Evolutionary conservation across 2,113 vertebrate species (phyloP).

Genomic region (sheep (Ovis aries)): DNA sequence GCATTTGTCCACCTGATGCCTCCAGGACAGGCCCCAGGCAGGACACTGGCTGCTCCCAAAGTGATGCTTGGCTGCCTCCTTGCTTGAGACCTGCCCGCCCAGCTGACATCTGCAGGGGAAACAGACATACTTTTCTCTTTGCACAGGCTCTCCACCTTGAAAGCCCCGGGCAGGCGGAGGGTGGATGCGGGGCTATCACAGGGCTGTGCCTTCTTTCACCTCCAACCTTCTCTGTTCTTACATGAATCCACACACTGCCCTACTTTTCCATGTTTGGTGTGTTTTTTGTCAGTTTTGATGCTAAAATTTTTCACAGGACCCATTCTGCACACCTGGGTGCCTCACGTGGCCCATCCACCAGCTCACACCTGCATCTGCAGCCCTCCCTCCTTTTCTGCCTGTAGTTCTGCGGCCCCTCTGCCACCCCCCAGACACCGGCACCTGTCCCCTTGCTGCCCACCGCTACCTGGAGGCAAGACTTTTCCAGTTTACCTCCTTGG

Average conservation of each 20-base stretch:
- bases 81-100: background rate
- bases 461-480: accelerated
- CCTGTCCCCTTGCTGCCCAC: accelerated
- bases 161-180: background rate
- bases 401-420: background rate
- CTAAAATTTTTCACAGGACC: background rate
- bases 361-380: background rate
- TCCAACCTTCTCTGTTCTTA: background rate
- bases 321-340: accelerated
- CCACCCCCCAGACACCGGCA: accelerated
- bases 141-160: background rate
- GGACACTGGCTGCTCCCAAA: no score
- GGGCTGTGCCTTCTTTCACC: background rate
- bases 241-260: background rate
- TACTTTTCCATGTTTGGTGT: background rate
- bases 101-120: background rate
- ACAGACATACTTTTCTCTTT: background rate
- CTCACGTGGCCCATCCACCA: accelerated
- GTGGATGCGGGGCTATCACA: background rate
- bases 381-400: background rate
- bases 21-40: background rate
- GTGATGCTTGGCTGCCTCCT: background rate
- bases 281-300: background rate
- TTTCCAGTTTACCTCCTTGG: background rate
- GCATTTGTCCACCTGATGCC: background rate